These are phyloP conservation scores for Notechis scutatus DNA, from an alignment of 2,113 vertebrate species.

Conservation along the genomic window DNA sequence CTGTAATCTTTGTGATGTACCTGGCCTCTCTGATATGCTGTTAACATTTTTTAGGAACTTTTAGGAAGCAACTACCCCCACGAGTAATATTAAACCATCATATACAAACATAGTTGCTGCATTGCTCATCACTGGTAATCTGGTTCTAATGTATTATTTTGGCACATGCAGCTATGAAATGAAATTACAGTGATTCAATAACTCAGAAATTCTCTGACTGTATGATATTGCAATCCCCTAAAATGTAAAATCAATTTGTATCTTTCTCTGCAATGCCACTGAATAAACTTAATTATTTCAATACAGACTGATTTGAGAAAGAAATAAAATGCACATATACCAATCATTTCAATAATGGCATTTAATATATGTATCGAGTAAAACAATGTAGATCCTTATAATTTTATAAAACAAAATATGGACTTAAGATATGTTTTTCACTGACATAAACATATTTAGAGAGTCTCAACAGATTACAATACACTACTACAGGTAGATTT, in stretches of 20 bases:
- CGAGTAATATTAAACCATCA: not conserved
- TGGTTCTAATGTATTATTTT: not conserved
- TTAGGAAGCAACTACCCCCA: not conserved
- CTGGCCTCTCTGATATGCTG: not conserved
- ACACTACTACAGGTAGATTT: not conserved
- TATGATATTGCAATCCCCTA: not conserved
- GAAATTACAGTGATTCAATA: not conserved
- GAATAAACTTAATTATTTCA: not conserved
- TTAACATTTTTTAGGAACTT: not conserved
- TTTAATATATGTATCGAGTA: not conserved
- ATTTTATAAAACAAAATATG: not conserved
- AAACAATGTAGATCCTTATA: not conserved
- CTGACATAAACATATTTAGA: not conserved
- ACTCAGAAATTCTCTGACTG: not conserved
- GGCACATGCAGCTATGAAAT: not conserved
- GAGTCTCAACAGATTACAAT: not conserved
- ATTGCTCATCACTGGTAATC: not conserved
- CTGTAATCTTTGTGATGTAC: not conserved
- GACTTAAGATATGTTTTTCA: not conserved
- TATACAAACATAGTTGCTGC: not conserved
- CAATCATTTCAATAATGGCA: not conserved
- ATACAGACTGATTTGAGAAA: not conserved
- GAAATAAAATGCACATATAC: not conserved
- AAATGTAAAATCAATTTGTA: not conserved
- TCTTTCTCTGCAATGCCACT: not conserved